Base-by-base conservation (phyloP, 1,140 invertebrate species). In the Gryon sp. region DNA sequence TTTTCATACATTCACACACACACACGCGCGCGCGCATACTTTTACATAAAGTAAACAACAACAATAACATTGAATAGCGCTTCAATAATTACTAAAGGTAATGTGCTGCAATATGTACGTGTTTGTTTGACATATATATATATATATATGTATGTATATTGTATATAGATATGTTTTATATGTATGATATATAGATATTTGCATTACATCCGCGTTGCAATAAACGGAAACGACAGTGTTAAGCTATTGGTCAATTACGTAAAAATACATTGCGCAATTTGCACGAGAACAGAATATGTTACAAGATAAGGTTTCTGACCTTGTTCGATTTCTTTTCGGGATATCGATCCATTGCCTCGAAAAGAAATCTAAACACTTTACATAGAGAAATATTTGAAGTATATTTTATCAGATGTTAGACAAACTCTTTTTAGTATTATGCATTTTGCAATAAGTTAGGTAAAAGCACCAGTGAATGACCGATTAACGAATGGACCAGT, bases 271-370 rank as follows among this genome's bases (percentile, higher is more conserved):
- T 59, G 46, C 45, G 46, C 34, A 57, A 55, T 38, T 19, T 5
- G 24, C 19, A 14, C 14, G 53, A 14, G 18, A 14, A 40, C 16
- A 41, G 55, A 53, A 72, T 63, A 63, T 41, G 30, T 62, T 45
- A 53, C 52, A 22, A 32, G 66, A 62, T 53, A 60, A 50, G 55
- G 66, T 63, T 73, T 55, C 69, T 70, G 55, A 73, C 57, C 46
- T 60, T 70, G 41, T 41, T 60, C 36, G 28, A 70, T 57, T 41
- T 38, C 38, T 57, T 43, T 36, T 20, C n/a, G 38, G 41, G 48
- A 46, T 26, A 62, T 46, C 19, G 28, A 45, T 30, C n/a, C 15
- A 22, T 16, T 7, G 55, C 5, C 40, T 57, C 8, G 7, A 6
- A 43, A 59, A 48, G 30, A 36, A 48, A 62, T 62, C 14, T 22